Base-by-base conservation (phyloP, 1,140 invertebrate genomes). In the Dinothrombium tinctorium region DNA sequence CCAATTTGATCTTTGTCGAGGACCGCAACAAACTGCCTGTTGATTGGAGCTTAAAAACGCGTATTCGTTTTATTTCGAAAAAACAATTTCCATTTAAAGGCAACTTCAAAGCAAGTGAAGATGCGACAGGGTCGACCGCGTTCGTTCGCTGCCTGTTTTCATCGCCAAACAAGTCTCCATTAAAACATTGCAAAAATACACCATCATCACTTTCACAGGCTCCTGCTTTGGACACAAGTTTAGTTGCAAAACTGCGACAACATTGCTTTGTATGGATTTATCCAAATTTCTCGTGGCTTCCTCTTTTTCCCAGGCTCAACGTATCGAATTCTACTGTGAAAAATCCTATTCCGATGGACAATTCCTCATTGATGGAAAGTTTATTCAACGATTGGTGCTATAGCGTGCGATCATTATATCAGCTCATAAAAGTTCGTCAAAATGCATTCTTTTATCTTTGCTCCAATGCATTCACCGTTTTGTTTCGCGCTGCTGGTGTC, bases 361-460 rank as follows among this genome's bases (percentile, higher is more conserved):
- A n/a, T n/a, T n/a, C n/a, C 2, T n/a, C 37, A 11, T 17, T 44
- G 2, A 37, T 37, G 43, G 51, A 54, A 40, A 29, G 31, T 60
- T 46, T 56, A 59, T 41, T 56, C 42, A 39, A 53, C 53, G 45
- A 46, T 28, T 47, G 49, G 46, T 49, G 69, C 31, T 72, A 77
- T 38, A 84, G 82, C 57, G 81, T 89, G 47, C 65, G 73, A 9
- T 65, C 63, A 15, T 51, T 59, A 1, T 67, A 65, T 40, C 60
- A 76, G 54, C 58, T 84, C 20, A 51, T 92, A 7, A 65, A 80
- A 47, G 72, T 78, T 0, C 66, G 73, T 20, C 79, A 87, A 51
- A 92, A 86, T 58, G 82, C 86, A 7, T 95, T 82, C 54, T 92
- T 95, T 61, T 95, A 92, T 58, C 60, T 90, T 3, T 86, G 84